These are phyloP conservation scores for Porites divaricata DNA, from an alignment of 92 coral and sea anemone genomes.

Conservation along the genomic window DNA sequence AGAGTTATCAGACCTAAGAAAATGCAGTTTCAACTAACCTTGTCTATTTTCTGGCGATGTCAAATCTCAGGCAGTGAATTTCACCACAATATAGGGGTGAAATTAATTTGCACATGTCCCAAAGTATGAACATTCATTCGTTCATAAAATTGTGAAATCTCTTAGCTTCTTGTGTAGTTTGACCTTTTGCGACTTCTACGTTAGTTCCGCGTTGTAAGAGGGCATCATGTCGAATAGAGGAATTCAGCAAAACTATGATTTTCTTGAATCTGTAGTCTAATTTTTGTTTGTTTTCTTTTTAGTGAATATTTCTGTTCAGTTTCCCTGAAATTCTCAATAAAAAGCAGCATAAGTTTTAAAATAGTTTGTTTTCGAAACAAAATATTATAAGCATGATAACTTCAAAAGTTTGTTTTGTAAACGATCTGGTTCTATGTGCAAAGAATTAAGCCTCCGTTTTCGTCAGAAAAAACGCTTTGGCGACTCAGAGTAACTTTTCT, in stretches of 20 bases:
- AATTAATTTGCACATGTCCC: neutral
- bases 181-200: neutral
- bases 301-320: neutral
- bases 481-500: neutral
- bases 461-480: neutral
- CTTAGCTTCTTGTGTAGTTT: neutral
- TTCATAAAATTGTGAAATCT: too few relatives aligned
- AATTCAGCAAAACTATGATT: neutral
- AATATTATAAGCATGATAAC: neutral
- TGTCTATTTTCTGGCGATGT: too few relatives aligned
- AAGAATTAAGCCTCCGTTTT: neutral
- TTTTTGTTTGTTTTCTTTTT: too few relatives aligned
- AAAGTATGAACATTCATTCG: neutral
- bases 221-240: too few relatives aligned
- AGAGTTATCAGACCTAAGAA: too few relatives aligned
- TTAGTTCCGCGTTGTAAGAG: neutral
- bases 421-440: slow-evolving; percentile 15
- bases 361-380: neutral
- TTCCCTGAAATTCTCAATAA: neutral
- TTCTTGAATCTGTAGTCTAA: neutral
- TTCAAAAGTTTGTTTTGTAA: neutral
- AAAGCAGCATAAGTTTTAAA: neutral
- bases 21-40: too few relatives aligned
- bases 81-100: neutral
- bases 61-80: too few relatives aligned